Evolutionary conservation across 2,888 invertebrate genomes (phyloP).

Genomic region (Drosophila mimetica): DNA sequence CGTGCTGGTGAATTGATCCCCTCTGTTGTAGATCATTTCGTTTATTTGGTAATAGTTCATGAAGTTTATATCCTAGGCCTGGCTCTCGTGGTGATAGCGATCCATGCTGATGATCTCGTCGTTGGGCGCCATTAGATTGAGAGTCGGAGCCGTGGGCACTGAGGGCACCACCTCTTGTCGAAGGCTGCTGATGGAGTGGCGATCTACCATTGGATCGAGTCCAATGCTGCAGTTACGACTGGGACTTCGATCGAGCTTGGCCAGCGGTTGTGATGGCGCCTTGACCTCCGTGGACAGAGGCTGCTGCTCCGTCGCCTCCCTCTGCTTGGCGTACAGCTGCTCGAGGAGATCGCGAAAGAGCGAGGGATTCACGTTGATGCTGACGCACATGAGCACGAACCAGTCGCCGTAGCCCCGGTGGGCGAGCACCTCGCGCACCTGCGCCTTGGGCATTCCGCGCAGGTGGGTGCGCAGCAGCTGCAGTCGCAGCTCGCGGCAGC

Average conservation of each 20-base stretch:
- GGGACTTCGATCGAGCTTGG: neutral
- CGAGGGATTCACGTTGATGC: constrained; percentile 90
- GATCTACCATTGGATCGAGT: constrained; percentile 11
- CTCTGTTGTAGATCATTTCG: too few relatives aligned
- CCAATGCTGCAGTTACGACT: neutral
- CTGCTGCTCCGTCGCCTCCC: neutral
- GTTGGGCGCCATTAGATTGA: constrained; percentile 34
- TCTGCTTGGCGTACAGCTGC: constrained; percentile 82
- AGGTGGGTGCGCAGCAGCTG: constrained; percentile 71
- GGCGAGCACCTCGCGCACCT: constrained; percentile 63
- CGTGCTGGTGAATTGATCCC: too few relatives aligned
- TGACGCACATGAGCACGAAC: constrained; percentile 90
- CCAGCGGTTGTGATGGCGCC: neutral
- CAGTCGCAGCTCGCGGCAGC: constrained; percentile 79
- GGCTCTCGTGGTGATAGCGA: constrained; percentile 53
- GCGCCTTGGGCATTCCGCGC: constrained; percentile 65
- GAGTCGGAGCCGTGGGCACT: neutral
- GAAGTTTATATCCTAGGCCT: constrained; percentile 35
- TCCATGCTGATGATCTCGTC: constrained; percentile 44
- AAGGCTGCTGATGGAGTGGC: neutral
- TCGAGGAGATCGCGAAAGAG: constrained; percentile 88
- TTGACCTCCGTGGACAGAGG: neutral
- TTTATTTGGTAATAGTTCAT: neutral
- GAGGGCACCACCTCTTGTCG: neutral
- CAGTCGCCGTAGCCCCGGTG: constrained; percentile 88